phyloP scores from a whole-genome alignment of 2,113 vertebrate genomes.

The Gobio gobio region DNA sequence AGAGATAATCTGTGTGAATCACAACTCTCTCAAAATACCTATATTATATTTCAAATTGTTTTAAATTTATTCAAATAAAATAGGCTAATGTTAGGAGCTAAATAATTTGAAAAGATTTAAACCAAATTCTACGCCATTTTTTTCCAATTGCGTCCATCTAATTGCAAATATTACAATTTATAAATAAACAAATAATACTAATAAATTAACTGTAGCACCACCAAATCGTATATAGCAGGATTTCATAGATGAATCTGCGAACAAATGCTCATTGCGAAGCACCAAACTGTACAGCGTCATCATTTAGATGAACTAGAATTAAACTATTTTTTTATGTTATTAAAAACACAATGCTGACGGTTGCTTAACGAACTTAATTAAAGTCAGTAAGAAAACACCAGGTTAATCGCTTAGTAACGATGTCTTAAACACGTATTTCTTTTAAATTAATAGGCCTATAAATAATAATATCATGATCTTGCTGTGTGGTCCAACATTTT shows the following conservation, averaged over 20 bases:
- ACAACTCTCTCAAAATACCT: neutral
- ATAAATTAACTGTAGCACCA: neutral
- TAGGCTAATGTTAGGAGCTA: neutral
- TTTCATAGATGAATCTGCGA: neutral
- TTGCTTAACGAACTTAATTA: neutral
- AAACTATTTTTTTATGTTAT: neutral
- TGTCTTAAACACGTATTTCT: neutral
- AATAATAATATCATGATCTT: neutral
- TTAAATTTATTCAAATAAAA: neutral
- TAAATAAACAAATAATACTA: neutral
- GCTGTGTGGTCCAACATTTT: neutral
- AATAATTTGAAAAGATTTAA: neutral
- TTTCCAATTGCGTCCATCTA: neutral
- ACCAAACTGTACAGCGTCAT: neutral
- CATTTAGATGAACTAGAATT: neutral
- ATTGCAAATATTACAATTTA: neutral
- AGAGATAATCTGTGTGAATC: neutral
- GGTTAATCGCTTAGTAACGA: neutral
- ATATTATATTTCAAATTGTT: neutral
- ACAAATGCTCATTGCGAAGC: neutral
- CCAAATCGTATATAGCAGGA: neutral
- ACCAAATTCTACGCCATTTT: neutral
- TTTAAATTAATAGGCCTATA: neutral
- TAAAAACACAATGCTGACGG: neutral
- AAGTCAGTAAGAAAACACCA: neutral